Evolutionary conservation across 1,140 invertebrate genomes (phyloP).

Genomic region (Whitmania pigra): DNA sequence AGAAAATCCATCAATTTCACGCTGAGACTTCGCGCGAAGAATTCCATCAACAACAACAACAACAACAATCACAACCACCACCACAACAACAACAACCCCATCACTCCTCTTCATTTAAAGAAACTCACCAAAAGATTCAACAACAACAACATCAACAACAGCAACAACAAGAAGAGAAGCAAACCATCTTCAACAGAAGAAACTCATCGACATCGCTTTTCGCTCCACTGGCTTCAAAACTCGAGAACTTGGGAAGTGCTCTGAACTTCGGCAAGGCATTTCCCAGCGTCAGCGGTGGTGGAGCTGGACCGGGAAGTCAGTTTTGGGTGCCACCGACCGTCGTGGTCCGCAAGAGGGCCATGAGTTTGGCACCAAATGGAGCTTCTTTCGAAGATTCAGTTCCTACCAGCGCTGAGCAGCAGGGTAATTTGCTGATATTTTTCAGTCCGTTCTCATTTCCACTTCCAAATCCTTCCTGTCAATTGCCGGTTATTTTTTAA

Average conservation of each 20-base stretch:
- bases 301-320: conserved; percentile 16
- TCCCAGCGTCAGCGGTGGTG: background rate
- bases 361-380: conserved; percentile 21
- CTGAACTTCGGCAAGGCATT: background rate
- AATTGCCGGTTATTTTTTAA: background rate
- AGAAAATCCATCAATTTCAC: background rate
- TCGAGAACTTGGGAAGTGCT: background rate
- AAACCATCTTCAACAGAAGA: conserved; percentile 8
- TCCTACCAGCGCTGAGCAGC: background rate
- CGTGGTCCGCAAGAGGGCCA: conserved; percentile 25
- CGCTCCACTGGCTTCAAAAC: conserved; percentile 4
- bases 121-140: background rate
- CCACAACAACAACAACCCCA: background rate
- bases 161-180: background rate
- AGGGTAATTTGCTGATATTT: background rate
- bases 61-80: background rate
- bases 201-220: background rate
- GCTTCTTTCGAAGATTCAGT: background rate
- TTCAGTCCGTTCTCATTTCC: too few relatives aligned
- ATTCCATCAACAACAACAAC: background rate
- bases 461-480: background rate
- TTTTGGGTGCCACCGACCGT: conserved; percentile 28
- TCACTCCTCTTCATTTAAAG: background rate
- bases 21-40: background rate
- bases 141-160: conserved; percentile 6